These are phyloP conservation scores for Scytalopus superciliaris DNA, from an alignment of 2,113 vertebrate species.

Conservation along the genomic window DNA sequence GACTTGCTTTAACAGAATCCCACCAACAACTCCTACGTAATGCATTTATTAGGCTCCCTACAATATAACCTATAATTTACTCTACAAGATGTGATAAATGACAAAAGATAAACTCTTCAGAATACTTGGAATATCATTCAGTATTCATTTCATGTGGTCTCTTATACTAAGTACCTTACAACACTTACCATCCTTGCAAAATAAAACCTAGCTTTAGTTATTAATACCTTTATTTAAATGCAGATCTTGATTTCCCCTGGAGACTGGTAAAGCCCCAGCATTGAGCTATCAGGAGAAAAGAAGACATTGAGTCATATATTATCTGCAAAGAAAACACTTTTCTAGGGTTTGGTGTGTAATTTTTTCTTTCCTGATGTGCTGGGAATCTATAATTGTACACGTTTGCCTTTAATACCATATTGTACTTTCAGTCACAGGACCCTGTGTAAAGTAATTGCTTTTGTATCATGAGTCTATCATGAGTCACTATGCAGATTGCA, in stretches of 20 bases:
- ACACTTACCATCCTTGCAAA: constrained; percentile 46
- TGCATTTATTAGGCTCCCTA: constrained; percentile 41
- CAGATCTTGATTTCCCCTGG: constrained; percentile 52
- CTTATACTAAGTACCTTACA: constrained; percentile 51
- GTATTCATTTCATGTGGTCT: constrained; percentile 50
- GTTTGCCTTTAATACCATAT: background rate
- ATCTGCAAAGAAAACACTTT: background rate
- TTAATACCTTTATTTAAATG: constrained; percentile 74
- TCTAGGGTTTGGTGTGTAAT: background rate
- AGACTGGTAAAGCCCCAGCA: constrained; percentile 36
- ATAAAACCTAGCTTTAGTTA: constrained; percentile 38
- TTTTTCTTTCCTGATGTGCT: background rate
- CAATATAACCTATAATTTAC: constrained; percentile 54
- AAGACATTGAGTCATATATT: constrained; percentile 43
- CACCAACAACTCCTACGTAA: constrained; percentile 26
- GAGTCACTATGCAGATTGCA: background rate
- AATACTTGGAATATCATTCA: constrained; percentile 6
- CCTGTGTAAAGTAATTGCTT: background rate
- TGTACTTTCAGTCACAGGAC: background rate
- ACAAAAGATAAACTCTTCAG: constrained; percentile 47
- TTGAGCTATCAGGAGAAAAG: constrained; percentile 5
- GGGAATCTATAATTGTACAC: background rate
- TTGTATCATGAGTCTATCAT: background rate
- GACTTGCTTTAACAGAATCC: background rate
- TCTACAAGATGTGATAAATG: constrained; percentile 26